Base-by-base conservation (phyloP, 1,140 invertebrate genomes). In the Gonioctena quinquepunctata region DNA sequence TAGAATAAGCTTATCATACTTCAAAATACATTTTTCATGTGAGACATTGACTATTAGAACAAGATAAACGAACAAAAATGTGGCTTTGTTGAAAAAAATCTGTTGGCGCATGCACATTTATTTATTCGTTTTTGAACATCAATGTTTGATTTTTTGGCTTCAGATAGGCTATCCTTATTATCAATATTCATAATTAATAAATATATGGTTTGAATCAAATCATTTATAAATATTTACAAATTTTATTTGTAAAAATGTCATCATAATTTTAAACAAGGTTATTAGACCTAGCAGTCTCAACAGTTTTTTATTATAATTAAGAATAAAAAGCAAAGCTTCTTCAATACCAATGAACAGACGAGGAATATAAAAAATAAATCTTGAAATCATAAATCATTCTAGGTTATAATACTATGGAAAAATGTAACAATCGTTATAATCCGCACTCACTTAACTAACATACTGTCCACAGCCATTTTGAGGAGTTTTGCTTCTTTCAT, bases 401-500 rank as follows among this genome's bases (percentile, higher is more conserved):
- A 21, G 8, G 18, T 54, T 11, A 54, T 11, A 22, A 22, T 23
- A 42, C 18, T 54, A 54, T 54, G 13, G 22, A 54, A 54, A 54
- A 54, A 19, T 18, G 52, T 54, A 19, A 23, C 18, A 54, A 7
- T 6, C 18, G 8, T 23, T 54, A 5, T 16, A 21, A 54, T 54
- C 52, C n/a, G 18, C 5, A 54, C 18, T 66, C 50, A 66, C 26
- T 54, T 66, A 26, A 66, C 50, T 26, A 66, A 66, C 70, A 72
- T 75, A 56, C 69, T 77, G 56, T 79, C 77, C 22, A 76, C 74
- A 27, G 92, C 93, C 91, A 95, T 92, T 64, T 91, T 88, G 48
- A 96, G 86, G 86, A 96, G 91, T 77, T 89, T 90, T 78, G 96
- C 89, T 71, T 90, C 88, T 49, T 89, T 87, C 42, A 86, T 86